These are phyloP conservation scores for Sphenopsis melanotis DNA, from an alignment of 2,797 vertebrate genomes.

Conservation along the genomic window DNA sequence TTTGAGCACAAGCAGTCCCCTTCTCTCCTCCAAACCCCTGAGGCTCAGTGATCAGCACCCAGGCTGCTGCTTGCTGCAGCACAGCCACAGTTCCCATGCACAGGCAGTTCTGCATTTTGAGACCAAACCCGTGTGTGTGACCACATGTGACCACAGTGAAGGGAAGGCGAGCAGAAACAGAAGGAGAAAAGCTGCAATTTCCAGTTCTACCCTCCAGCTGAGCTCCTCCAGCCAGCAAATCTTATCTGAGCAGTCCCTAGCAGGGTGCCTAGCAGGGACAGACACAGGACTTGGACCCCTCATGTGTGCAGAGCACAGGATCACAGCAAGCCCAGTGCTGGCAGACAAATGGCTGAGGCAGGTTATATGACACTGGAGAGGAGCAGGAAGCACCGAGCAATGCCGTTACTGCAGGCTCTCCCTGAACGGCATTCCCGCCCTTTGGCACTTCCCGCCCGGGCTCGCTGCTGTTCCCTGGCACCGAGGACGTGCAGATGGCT, in stretches of 20 bases:
- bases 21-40: background rate
- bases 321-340: background rate
- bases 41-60: background rate
- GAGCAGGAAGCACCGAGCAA: background rate
- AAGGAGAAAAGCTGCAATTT: background rate
- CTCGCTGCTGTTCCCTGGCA: background rate
- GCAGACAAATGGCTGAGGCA: background rate
- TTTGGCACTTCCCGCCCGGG: fast-evolving
- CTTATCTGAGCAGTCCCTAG: background rate
- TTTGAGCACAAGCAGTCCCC: background rate
- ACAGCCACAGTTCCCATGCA: background rate
- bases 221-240: background rate
- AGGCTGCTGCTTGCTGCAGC: background rate
- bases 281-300: background rate
- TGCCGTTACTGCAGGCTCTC: background rate
- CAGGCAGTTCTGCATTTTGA: fast-evolving
- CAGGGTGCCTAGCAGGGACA: background rate
- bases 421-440: background rate
- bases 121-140: background rate
- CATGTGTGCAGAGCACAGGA: fast-evolving
- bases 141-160: fast-evolving
- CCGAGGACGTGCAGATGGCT: background rate
- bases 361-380: background rate
- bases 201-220: background rate
- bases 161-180: background rate